These are phyloP conservation scores for Scyliorhinus canicula DNA, from an alignment of 2,797 vertebrate genomes.

Conservation along the genomic window DNA sequence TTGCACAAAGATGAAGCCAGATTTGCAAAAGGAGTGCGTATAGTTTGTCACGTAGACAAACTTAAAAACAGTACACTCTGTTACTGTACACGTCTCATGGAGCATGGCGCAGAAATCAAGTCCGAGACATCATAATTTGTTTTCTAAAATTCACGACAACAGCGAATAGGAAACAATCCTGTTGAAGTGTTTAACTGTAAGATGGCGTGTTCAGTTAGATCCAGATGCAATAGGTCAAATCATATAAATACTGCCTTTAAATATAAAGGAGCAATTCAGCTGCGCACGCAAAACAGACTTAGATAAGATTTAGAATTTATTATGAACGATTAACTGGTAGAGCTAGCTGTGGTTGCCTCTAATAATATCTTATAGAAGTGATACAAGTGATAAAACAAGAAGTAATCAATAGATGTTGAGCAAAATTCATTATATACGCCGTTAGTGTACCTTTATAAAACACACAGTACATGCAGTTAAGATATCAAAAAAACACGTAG, in stretches of 20 bases:
- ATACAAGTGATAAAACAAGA: neutral
- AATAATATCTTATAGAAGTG: neutral
- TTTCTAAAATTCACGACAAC: neutral
- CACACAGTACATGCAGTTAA: neutral
- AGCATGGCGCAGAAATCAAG: neutral
- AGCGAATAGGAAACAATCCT: neutral
- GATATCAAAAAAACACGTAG: neutral
- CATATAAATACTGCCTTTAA: neutral
- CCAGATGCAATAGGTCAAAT: neutral
- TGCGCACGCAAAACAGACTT: neutral
- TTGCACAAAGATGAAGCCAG: slow-evolving; percentile 18
- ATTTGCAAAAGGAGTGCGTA: neutral
- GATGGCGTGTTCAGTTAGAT: neutral
- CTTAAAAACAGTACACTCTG: neutral
- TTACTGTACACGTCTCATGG: slow-evolving; percentile 3
- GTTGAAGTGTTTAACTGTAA: neutral
- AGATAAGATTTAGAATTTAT: neutral
- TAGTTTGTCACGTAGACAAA: slow-evolving; percentile 3
- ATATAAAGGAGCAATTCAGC: too few species aligned
- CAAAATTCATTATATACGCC: neutral
- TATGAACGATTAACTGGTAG: neutral
- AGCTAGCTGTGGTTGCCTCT: neutral
- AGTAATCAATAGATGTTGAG: neutral
- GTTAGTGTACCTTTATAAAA: neutral
- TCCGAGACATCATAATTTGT: neutral